A percentile compares a stretch with the other conserved stretches of the same genome.
Evolutionary conservation across 2,113 vertebrate genomes (phyloP).

Genomic region (Acanthisitta chloris): DNA sequence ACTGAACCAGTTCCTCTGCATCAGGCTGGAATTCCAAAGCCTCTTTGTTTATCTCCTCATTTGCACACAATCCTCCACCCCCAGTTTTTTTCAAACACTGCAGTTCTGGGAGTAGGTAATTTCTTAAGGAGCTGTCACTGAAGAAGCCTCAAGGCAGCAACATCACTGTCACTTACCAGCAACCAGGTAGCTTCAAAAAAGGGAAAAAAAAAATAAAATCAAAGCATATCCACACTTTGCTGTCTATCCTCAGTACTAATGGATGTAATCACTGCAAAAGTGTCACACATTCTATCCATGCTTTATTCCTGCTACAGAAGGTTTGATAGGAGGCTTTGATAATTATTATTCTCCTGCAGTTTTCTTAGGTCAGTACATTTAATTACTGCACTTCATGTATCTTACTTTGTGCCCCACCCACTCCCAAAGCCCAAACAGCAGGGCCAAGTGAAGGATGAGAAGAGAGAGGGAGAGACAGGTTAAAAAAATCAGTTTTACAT

Average conservation of each 20-base stretch:
- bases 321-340: background rate
- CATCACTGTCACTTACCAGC: background rate
- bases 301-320: background rate
- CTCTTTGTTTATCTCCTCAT: slow-evolving; percentile 14
- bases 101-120: background rate
- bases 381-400: background rate
- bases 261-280: background rate
- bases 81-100: background rate
- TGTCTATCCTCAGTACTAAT: background rate
- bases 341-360: background rate
- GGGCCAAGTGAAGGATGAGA: background rate
- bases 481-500: background rate
- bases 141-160: background rate
- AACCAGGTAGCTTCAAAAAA: background rate
- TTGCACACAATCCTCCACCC: background rate
- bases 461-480: background rate
- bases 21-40: background rate
- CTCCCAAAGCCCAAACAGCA: background rate
- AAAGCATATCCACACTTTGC: background rate
- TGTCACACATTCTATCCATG: background rate
- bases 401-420: background rate
- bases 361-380: background rate
- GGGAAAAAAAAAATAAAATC: background rate
- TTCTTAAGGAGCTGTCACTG: background rate
- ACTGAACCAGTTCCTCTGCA: background rate